A percentile compares a stretch with the other conserved stretches of the same genome.
Evolutionary conservation across 2,797 vertebrate genomes (phyloP).

Genomic region (Clamator glandarius): DNA sequence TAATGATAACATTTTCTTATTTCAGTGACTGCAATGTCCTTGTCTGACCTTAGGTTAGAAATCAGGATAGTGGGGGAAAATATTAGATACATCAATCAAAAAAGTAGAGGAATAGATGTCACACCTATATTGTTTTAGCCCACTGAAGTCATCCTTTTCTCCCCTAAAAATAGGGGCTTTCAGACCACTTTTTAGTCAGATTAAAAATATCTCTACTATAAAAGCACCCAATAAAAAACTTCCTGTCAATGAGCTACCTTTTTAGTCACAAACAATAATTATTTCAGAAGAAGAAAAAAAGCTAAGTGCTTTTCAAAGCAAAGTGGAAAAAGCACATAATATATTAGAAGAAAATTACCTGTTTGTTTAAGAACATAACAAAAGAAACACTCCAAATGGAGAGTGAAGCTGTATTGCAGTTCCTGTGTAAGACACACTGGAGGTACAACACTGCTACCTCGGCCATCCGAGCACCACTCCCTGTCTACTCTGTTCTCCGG

Average conservation of each 20-base stretch:
- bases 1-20: background rate
- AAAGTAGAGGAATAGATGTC: background rate
- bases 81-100: background rate
- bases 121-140: background rate
- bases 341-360: background rate
- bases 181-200: background rate
- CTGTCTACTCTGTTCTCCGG: background rate
- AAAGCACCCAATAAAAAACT: background rate
- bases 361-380: background rate
- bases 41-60: background rate
- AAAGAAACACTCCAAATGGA: background rate
- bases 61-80: background rate
- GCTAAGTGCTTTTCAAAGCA: background rate
- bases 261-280: background rate
- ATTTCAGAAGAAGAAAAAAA: background rate
- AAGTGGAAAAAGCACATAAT: background rate
- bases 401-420: background rate
- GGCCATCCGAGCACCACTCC: background rate
- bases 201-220: background rate
- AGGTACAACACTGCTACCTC: rapidly evolving
- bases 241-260: background rate
- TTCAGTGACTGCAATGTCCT: background rate
- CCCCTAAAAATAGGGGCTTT: background rate
- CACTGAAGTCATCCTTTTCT: background rate
- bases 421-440: background rate